Base-by-base conservation (phyloP, 2,888 invertebrate species). In the Drosophila antonietae region DNA sequence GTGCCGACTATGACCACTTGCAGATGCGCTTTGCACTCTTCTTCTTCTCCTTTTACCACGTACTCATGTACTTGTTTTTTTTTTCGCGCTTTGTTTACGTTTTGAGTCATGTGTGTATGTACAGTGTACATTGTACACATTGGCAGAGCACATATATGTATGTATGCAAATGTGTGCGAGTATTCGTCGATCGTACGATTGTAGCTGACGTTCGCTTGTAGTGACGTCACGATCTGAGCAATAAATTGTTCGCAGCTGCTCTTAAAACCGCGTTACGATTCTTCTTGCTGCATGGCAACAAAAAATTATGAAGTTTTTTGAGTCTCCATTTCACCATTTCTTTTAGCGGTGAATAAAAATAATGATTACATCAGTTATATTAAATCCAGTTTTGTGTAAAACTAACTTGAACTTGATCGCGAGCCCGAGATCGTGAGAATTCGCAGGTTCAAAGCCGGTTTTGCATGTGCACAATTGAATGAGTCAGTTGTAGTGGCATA, bases 371-470 rank as follows among this genome's bases (percentile, higher is more conserved):
- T 78, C 73, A 78, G 53, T 41, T 39, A 31, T 12, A 53, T 39
- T 43, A 46, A 67, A 75, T 67, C 66, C 57, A 78, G 66, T 70
- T 70, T 57, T 43, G 12, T 70, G 77, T 78, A 70, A 74, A 55
- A 35, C 7, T 18, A 58, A 68, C 80, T 73, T 80, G 80, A 78
- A 80, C 78, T 78, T 78, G 73, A 59, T 31, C 49, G 28, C 18
- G 51, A 10, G 9, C 35, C 28, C 6, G 28, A 28, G 23, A 43
- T 18, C 44, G 14, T 41, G 46, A 56, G 56, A 74, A 60, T 66
- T 70, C 4, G 73, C 68, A 37, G 57, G 12, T 55, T 62, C 18
- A n/a, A 55, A 80, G 60, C 77, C 61, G 68, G 78, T 80, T 80
- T 68, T 60, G 44, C 57, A 41, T 33, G 31, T 43, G 37, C 18